Conservation (phyloP, 2,113 vertebrate species). For the Aptenodytes patagonicus region DNA sequence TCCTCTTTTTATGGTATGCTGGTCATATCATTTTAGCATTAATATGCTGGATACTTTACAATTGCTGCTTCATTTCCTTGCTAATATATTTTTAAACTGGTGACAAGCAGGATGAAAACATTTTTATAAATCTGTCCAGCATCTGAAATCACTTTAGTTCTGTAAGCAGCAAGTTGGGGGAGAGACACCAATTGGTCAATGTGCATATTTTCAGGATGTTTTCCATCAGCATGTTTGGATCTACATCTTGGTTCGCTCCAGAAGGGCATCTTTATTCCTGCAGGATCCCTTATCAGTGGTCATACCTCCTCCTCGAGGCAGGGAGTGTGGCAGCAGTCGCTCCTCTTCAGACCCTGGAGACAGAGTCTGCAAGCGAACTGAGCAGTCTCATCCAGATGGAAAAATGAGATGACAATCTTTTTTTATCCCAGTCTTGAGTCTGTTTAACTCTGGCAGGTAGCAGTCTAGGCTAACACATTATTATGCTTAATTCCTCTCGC, state of each 20-base stretch:
- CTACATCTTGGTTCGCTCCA: neutral
- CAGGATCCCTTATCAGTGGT: neutral
- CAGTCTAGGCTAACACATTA: constrained; percentile 51
- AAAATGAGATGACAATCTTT: constrained; percentile 53
- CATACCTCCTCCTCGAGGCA: fast-evolving
- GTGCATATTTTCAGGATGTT: neutral
- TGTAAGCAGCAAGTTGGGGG: neutral
- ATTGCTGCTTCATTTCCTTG: neutral
- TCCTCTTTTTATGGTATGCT: neutral
- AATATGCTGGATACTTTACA: neutral
- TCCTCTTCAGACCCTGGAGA: neutral
- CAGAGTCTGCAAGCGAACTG: neutral
- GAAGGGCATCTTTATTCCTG: neutral
- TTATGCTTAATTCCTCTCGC: constrained; percentile 40
- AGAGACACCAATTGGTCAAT: neutral
- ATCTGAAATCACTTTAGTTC: neutral
- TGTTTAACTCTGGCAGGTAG: constrained; percentile 56
- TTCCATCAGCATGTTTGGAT: neutral
- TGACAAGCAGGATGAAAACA: neutral
- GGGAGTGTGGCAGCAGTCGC: neutral
- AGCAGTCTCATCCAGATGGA: constrained; percentile 58
- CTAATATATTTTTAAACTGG: neutral
- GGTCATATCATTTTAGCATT: neutral
- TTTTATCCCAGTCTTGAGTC: constrained; percentile 46
- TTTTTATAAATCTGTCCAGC: neutral